Evolutionary conservation across 2,888 invertebrate genomes (phyloP).

Genomic region (Autographa pulchrina): DNA sequence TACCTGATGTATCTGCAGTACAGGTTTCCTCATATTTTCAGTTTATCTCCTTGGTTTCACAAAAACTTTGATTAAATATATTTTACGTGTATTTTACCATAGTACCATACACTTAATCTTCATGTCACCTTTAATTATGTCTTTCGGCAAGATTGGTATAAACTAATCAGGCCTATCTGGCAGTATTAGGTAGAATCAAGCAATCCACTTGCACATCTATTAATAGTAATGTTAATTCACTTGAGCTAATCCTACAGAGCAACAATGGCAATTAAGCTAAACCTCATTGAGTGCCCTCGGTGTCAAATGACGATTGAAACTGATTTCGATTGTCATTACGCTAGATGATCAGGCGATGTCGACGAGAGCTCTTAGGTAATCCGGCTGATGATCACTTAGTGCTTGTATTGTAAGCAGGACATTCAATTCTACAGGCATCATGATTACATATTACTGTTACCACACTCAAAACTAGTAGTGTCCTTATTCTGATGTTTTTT

Average conservation of each 20-base stretch:
- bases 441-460: too few species aligned
- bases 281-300: constrained; percentile 24
- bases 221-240: constrained; percentile 3
- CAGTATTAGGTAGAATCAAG: neutral
- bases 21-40: too few species aligned
- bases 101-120: too few species aligned
- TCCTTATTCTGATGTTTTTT: too few species aligned
- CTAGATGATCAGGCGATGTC: constrained; percentile 16
- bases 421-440: too few species aligned
- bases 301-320: constrained; percentile 48
- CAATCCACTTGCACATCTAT: neutral
- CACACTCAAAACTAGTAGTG: too few species aligned
- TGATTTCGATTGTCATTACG: constrained; percentile 41
- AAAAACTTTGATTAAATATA: too few species aligned
- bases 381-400: constrained; percentile 3
- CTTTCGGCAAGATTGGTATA: too few species aligned
- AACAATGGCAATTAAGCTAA: constrained; percentile 26
- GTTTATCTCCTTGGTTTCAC: too few species aligned
- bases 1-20: too few species aligned
- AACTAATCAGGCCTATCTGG: neutral
- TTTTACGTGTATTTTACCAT: too few species aligned
- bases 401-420: constrained; percentile 8
- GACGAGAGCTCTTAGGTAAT: constrained; percentile 10
- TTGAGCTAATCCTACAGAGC: constrained; percentile 1
- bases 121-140: too few species aligned